These are phyloP conservation scores for Chrysina gloriosa DNA, from an alignment of 2,888 invertebrate species.

Conservation along the genomic window DNA sequence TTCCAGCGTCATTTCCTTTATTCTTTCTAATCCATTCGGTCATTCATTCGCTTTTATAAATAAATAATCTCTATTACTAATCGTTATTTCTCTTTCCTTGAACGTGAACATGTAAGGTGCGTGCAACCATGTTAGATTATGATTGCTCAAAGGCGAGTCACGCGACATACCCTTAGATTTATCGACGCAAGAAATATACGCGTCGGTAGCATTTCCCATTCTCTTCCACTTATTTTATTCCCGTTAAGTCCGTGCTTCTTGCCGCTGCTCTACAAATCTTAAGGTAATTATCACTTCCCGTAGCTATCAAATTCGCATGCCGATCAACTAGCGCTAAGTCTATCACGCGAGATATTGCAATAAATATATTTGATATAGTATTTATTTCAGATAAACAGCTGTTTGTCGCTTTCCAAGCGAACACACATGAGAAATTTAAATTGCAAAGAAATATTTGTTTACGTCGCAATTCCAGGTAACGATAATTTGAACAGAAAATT, in stretches of 20 bases:
- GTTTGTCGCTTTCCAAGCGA: background rate
- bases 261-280: conserved; percentile 14
- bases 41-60: background rate
- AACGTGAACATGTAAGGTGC: background rate
- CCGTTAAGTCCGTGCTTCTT: background rate
- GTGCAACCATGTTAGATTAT: background rate
- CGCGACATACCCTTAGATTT: conserved; percentile 11
- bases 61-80: conserved; percentile 10
- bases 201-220: background rate
- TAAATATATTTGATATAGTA: background rate
- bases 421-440: too few relatives aligned
- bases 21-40: background rate
- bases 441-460: background rate
- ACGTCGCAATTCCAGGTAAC: too few relatives aligned
- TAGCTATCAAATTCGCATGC: conserved; percentile 26
- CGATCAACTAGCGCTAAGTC: conserved; percentile 12
- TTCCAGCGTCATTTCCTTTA: background rate
- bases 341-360: conserved; percentile 8
- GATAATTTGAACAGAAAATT: too few relatives aligned
- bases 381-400: background rate
- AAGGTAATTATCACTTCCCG: conserved; percentile 18
- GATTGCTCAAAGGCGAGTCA: conserved; percentile 13
- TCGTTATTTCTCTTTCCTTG: background rate
- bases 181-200: conserved; percentile 8
- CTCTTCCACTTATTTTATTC: too few relatives aligned